Percentiles rank a stretch among this genome's conserved stretches.
Evolutionary conservation across 2,113 vertebrate genomes (phyloP).

Genomic region (Pachyramphus minor): DNA sequence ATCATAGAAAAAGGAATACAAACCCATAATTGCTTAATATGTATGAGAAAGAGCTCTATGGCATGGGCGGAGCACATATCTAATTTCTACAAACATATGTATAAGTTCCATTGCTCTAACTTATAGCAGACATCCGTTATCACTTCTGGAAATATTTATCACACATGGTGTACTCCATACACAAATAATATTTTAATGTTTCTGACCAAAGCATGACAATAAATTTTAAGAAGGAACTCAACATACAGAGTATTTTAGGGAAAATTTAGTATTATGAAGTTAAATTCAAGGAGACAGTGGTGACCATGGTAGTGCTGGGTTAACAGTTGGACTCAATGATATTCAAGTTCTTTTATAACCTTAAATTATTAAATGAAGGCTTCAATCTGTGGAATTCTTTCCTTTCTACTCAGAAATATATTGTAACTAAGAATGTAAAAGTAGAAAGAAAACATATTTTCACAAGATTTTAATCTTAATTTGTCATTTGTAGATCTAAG

Average conservation of each 20-base stretch:
- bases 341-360: background rate
- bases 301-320: background rate
- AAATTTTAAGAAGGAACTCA: background rate
- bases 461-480: background rate
- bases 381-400: background rate
- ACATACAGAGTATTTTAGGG: background rate
- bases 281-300: background rate
- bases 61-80: background rate
- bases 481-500: background rate
- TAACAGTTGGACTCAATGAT: background rate
- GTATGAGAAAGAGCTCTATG: background rate
- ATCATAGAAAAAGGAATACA: background rate
- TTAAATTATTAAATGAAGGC: background rate
- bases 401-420: background rate
- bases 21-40: background rate
- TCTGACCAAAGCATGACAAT: background rate
- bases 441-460: background rate
- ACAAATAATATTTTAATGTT: accelerated
- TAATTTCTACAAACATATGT: background rate
- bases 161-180: background rate
- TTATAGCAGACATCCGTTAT: background rate
- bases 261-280: background rate
- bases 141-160: background rate
- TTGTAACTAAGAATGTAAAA: background rate
- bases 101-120: background rate